phyloP scores from a whole-genome alignment of 2,113 vertebrate species.

The Siphamia tubifer region DNA sequence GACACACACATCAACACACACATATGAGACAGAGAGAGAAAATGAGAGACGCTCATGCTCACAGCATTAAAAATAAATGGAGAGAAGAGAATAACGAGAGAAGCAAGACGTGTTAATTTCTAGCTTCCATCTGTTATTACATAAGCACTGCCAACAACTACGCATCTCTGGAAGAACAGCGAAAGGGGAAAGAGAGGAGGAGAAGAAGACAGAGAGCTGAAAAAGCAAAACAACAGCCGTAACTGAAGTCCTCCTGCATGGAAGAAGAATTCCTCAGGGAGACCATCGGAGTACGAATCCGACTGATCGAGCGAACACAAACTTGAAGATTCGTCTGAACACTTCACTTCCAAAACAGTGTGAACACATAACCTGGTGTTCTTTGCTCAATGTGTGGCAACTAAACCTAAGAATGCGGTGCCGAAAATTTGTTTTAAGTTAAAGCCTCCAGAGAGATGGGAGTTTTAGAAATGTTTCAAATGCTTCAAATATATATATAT shows the following conservation, averaged over 20 bases:
- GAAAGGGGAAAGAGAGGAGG: conserved; percentile 21
- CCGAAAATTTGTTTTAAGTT: conserved; percentile 3
- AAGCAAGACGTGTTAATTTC: conserved; percentile 99
- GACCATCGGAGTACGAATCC: conserved; percentile 9
- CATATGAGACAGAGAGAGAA: conserved; percentile 21
- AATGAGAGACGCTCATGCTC: conserved; percentile 79
- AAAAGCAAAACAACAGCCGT: conserved; percentile 24
- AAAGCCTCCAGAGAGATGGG: conserved; percentile 34
- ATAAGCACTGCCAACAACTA: conserved; percentile 99
- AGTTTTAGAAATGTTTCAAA: background rate
- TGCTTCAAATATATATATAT: background rate
- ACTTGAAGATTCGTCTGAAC: conserved; percentile 5
- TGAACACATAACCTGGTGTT: conserved; percentile 56
- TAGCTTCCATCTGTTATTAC: conserved; percentile 99
- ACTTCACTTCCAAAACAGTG: conserved; percentile 39
- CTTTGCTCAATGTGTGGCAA: conserved; percentile 7
- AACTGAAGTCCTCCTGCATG: conserved; percentile 48
- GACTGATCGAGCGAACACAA: conserved; percentile 34
- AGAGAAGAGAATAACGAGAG: conserved; percentile 91
- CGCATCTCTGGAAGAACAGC: conserved; percentile 78
- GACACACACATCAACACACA: background rate
- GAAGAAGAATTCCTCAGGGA: conserved; percentile 56
- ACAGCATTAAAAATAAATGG: conserved; percentile 93
- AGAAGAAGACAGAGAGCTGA: conserved; percentile 43
- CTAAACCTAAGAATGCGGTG: background rate